phyloP scores from a whole-genome alignment of 2,888 invertebrate genomes.

The Pediacus dermestoides region DNA sequence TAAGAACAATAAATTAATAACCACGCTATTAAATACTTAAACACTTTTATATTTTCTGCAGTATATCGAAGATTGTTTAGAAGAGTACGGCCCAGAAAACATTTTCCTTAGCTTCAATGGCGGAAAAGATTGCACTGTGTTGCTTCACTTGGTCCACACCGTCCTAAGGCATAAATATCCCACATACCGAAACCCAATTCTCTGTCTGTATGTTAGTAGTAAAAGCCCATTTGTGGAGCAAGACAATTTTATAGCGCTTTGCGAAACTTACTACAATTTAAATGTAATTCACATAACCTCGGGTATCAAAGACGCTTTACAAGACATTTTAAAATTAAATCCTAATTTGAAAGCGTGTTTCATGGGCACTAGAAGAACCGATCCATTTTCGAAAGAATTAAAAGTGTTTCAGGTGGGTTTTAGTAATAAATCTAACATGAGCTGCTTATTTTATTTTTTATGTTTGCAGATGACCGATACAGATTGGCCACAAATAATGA shows the following conservation, averaged over 20 bases:
- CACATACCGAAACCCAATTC: constrained; percentile 45
- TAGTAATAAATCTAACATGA: too few species aligned
- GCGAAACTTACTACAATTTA: constrained; percentile 69
- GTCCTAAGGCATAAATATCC: constrained; percentile 48
- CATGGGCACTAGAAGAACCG: constrained; percentile 88
- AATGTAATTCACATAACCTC: constrained; percentile 65
- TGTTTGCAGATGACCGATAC: constrained; percentile 71
- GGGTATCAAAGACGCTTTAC: constrained; percentile 70
- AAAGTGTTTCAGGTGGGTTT: constrained; percentile 63
- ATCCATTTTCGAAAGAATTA: constrained; percentile 73
- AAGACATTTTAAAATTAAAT: constrained; percentile 57
- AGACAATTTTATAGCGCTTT: constrained; percentile 75
- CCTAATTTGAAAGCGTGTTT: constrained; percentile 73
- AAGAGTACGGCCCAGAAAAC: constrained; percentile 65
- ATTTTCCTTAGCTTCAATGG: constrained; percentile 94
- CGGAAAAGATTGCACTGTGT: constrained; percentile 96
- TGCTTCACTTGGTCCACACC: constrained; percentile 68
- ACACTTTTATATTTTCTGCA: constrained; percentile 43
- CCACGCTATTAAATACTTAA: background rate
- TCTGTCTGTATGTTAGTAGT: constrained; percentile 77
- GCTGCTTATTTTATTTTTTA: constrained; percentile 12
- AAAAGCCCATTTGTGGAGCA: constrained; percentile 81
- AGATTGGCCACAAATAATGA: constrained; percentile 85
- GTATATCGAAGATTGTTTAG: constrained; percentile 61
- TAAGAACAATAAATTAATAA: constrained; percentile 17